These are phyloP conservation scores for Oreochromis niloticus DNA, from an alignment of 2,113 vertebrate species.

Conservation along the genomic window DNA sequence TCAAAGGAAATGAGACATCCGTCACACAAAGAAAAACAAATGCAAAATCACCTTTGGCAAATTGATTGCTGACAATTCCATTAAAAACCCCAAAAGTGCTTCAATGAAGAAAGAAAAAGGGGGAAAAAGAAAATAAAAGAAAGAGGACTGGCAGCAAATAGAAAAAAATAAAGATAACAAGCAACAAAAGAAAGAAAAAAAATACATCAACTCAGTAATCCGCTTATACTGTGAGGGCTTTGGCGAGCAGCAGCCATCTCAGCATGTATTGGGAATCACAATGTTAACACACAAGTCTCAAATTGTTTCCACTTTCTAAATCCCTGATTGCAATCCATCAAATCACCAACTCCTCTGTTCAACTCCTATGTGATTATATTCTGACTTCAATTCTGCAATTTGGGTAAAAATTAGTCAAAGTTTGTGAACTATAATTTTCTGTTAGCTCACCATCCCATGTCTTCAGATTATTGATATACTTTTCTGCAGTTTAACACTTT, in stretches of 20 bases:
- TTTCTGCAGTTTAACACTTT: not conserved
- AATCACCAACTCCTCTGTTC: not conserved
- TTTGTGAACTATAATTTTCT: not conserved
- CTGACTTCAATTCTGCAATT: not conserved
- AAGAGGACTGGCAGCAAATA: not conserved
- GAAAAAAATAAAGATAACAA: not conserved
- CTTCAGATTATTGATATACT: not conserved
- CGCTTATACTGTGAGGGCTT: not conserved
- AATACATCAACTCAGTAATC: not conserved
- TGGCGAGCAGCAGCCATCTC: not conserved
- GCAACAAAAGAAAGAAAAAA: not conserved
- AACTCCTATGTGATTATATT: not conserved
- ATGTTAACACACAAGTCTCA: not conserved
- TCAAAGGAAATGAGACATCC: not conserved
- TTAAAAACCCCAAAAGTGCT: not conserved
- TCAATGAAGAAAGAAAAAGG: not conserved
- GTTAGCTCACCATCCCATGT: not conserved
- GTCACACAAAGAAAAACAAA: not conserved
- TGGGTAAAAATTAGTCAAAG: not conserved
- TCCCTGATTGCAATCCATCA: not conserved
- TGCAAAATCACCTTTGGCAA: not conserved
- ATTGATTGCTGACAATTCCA: not conserved
- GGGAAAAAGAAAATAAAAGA: not conserved
- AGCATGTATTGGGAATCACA: not conserved
- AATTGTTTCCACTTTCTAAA: not conserved